These are phyloP conservation scores for Philaenus spumarius DNA, from an alignment of 1,140 invertebrate species.

Conservation along the genomic window DNA sequence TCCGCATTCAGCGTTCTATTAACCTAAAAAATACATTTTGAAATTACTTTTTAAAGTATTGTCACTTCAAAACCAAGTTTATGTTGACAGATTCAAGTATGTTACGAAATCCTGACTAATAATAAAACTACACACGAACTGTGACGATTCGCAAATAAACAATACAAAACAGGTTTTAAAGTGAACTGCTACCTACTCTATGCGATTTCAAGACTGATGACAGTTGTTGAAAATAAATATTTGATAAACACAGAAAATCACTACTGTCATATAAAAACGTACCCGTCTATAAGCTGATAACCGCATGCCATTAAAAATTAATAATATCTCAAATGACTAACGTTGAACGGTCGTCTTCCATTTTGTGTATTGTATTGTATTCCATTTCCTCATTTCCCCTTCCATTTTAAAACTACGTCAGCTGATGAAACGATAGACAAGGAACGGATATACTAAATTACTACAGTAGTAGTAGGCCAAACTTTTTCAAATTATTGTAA, in stretches of 20 bases:
- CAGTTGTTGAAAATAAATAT: neutral
- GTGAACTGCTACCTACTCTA: neutral
- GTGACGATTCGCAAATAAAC: no score
- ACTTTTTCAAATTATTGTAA: no score
- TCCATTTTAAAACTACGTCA: no score
- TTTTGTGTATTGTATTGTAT: no score
- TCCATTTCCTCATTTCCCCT: no score
- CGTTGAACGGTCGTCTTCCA: neutral
- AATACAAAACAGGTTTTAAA: neutral
- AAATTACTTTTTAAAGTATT: neutral
- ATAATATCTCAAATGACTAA: neutral
- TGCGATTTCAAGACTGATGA: neutral
- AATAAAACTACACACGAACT: no score
- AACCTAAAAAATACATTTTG: slow-evolving; percentile 6
- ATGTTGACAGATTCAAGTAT: neutral
- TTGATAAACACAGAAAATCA: no score
- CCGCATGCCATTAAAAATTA: neutral
- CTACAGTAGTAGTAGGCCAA: no score
- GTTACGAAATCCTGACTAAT: no score
- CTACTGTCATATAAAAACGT: neutral
- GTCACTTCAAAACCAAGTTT: neutral
- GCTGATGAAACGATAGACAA: no score
- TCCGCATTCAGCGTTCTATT: slow-evolving; percentile 26
- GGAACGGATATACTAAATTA: no score
- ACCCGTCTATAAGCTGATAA: slow-evolving; percentile 5